These are phyloP conservation scores for Orchestia grillus DNA, from an alignment of 1,140 invertebrate species.

Conservation along the genomic window DNA sequence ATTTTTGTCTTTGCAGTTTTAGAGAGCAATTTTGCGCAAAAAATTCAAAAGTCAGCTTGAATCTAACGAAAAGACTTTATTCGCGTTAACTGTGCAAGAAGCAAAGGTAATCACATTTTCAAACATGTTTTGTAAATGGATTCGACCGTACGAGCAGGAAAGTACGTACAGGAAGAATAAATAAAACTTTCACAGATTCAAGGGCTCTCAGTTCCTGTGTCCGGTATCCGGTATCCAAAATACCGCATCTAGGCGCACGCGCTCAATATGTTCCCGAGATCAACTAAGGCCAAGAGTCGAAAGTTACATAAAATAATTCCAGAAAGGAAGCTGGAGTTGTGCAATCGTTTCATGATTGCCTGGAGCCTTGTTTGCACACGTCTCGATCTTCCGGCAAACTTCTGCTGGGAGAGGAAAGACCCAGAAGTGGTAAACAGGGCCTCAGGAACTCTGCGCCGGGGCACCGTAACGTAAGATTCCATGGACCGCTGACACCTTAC, in stretches of 20 bases:
- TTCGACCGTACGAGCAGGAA: neutral
- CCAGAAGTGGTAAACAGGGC: neutral
- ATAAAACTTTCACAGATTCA: neutral
- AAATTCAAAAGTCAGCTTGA: neutral
- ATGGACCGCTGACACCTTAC: neutral
- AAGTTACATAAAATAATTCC: neutral
- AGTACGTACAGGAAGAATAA: neutral
- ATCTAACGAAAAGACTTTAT: neutral
- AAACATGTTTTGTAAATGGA: neutral
- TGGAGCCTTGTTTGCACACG: neutral
- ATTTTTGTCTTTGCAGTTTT: too few relatives aligned
- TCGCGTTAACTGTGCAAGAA: neutral
- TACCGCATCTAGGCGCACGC: neutral
- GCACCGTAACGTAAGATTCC: neutral
- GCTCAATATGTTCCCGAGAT: neutral
- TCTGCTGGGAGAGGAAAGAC: neutral
- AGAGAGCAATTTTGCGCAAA: too few relatives aligned
- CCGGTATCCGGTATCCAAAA: neutral
- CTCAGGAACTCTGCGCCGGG: neutral
- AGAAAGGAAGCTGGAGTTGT: neutral
- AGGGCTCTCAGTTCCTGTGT: neutral
- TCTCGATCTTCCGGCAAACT: neutral
- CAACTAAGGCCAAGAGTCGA: neutral
- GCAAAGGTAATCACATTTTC: neutral
- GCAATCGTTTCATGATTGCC: slow-evolving; percentile 7